A percentile compares a stretch with the other conserved stretches of the same genome.
These are phyloP conservation scores for Drosophila lutescens DNA, from an alignment of 2,888 invertebrate genomes.

Conservation along the genomic window DNA sequence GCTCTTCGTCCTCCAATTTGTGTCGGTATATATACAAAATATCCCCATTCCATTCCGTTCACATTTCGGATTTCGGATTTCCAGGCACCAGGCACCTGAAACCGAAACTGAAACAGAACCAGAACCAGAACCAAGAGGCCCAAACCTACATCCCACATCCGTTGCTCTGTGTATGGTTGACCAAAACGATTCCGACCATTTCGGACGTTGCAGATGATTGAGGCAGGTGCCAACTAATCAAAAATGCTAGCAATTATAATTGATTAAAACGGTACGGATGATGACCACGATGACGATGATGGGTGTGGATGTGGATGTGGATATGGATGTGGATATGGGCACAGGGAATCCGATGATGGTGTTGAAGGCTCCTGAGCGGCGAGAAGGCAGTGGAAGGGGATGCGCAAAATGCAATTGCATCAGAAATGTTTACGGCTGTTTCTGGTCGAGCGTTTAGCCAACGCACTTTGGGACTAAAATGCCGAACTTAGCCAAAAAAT, in stretches of 20 bases:
- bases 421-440: constrained; percentile 23
- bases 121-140: background rate
- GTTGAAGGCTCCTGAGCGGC: background rate
- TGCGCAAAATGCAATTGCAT: constrained; percentile 24
- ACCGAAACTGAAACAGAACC: background rate
- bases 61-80: background rate
- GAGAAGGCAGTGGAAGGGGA: background rate
- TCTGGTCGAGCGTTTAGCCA: constrained; percentile 12
- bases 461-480: background rate
- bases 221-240: constrained; percentile 76
- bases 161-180: constrained; percentile 41
- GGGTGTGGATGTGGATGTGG: background rate
- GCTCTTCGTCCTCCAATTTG: constrained; percentile 8
- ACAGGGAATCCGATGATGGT: constrained; percentile 1
- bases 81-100: background rate
- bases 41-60: background rate
- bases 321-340: background rate
- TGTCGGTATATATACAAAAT: constrained; percentile 15
- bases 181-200: constrained; percentile 58
- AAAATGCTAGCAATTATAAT: constrained; percentile 77
- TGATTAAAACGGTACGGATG: constrained; percentile 68
- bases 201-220: constrained; percentile 43
- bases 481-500: no score
- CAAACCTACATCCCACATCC: constrained; percentile 21
- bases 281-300: constrained; percentile 15